Evolutionary conservation across 2,113 vertebrate species (phyloP), one percentile per base, ranked within the genome.

Genomic region (Microtus montanus): DNA sequence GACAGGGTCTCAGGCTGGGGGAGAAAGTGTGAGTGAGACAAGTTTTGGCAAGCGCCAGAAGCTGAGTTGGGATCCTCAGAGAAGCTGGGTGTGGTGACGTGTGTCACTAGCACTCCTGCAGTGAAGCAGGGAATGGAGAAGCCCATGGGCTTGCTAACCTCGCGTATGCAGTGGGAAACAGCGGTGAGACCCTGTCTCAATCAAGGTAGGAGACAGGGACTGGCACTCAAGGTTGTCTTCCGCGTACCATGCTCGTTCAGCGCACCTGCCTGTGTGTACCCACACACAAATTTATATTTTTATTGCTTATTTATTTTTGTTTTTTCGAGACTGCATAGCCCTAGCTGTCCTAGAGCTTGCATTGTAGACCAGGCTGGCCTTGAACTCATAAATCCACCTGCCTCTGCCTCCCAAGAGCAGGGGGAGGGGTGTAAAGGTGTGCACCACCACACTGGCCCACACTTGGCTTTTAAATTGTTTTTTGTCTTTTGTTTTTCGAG

Each of bases 221-320:
- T 66, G 61, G 4, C 15, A 7, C 63, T 20, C 41, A 2, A 33
- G 17, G 63, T 12, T 33, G 58, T 47, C 28, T 38, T 85, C 38
- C 1, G 15, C 0, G 0, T 12, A 11, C 61, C 28, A 30, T 26
- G 2, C n/a, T 7, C 38, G 6, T 2, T 19, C n/a, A 0, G 26
- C 7, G 28, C 3, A 8, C 35, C 11, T 14, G 22, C 52, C 12
- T 30, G 41, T 2, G 13, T 28, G 0, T 26, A 14, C 28, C 7
- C 41, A 44, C 41, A 33, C 44, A 71, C 70, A 20, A 71, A 41
- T 41, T 73, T 73, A 8, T 73, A 22, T 38, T 38, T 73, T 73
- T 73, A 24, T 73, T 73, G 38, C n/a, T 73, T 73, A 73, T 38
- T 73, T 38, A 73, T 38, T 73, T 73, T 73, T 38, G 19, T 54